A percentile compares a stretch with the other conserved stretches of the same genome.
Conservation (phyloP, 2,888 invertebrate species). For the Salpingus planirostris region DNA sequence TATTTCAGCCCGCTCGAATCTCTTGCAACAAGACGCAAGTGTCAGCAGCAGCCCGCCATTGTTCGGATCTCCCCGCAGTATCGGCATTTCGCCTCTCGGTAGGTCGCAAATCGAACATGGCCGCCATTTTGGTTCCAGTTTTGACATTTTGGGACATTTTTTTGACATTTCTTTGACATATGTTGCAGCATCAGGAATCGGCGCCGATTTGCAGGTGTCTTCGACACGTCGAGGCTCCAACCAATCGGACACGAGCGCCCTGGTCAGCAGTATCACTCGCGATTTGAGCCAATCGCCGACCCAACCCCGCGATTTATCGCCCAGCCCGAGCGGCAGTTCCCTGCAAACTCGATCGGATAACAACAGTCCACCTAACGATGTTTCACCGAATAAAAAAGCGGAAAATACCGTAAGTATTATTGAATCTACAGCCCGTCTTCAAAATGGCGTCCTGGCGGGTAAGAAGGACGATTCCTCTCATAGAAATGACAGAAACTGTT, state of each 20-base stretch:
- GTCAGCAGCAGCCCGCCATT: conserved; percentile 47
- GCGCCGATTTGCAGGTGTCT: conserved; percentile 36
- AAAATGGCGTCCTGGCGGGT: too few relatives aligned
- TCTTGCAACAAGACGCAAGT: conserved; percentile 38
- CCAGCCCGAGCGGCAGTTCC: conserved; percentile 48
- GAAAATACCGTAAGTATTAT: too few relatives aligned
- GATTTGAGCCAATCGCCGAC: conserved; percentile 54
- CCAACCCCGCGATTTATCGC: conserved; percentile 45
- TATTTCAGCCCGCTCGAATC: not conserved
- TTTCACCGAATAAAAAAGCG: conserved; percentile 43
- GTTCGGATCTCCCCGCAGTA: conserved; percentile 47
- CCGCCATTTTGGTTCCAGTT: conserved; percentile 2
- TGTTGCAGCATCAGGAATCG: conserved; percentile 30
- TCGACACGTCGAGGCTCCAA: conserved; percentile 48
- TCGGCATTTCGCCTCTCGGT: conserved; percentile 50
- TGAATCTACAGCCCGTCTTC: too few relatives aligned
- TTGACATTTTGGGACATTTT: conserved; percentile 1
- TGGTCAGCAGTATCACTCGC: conserved; percentile 52
- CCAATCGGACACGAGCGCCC: conserved; percentile 52
- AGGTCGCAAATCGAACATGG: too few relatives aligned
- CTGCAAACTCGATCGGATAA: conserved; percentile 45
- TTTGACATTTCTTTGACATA: not conserved
- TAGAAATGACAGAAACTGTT: too few relatives aligned
- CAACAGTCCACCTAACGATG: conserved; percentile 43
- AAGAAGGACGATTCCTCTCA: too few relatives aligned